phyloP scores from a whole-genome alignment of 2,888 invertebrate species.

The Troides helena region DNA sequence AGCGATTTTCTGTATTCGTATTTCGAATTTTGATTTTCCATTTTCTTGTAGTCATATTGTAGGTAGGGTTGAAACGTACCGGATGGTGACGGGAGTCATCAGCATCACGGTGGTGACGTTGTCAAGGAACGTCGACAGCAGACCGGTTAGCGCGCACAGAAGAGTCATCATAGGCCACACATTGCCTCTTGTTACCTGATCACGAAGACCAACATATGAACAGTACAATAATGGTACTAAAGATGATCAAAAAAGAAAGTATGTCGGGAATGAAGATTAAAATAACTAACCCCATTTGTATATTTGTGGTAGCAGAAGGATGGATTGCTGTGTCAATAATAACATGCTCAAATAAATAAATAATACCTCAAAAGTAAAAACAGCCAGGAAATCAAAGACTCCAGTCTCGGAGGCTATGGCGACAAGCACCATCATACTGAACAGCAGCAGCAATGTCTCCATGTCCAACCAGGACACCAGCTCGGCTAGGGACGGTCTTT shows the following conservation, averaged over 20 bases:
- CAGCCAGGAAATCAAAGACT: conserved; percentile 91
- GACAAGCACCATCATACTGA: conserved; percentile 95
- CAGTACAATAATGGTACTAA: too few relatives aligned
- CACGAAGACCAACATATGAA: not conserved
- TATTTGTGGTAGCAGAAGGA: too few relatives aligned
- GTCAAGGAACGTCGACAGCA: conserved; percentile 91
- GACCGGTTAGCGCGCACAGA: conserved; percentile 87
- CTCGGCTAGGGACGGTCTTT: conserved; percentile 87
- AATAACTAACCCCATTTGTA: not conserved
- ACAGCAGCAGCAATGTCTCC: conserved; percentile 88
- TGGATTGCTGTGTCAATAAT: too few relatives aligned
- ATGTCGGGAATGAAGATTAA: too few relatives aligned
- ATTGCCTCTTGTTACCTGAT: conserved; percentile 88
- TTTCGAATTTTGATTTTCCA: too few relatives aligned
- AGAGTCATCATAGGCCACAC: conserved; percentile 92
- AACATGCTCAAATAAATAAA: too few relatives aligned
- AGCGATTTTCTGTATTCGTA: too few relatives aligned
- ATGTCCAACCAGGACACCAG: conserved; percentile 92
- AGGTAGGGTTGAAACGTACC: conserved; percentile 59
- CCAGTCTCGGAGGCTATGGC: conserved; percentile 93
- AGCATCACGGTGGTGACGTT: conserved; percentile 94
- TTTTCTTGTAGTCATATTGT: not conserved
- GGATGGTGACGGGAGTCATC: conserved; percentile 93
- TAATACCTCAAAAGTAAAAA: conserved; percentile 85
- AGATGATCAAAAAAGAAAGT: too few relatives aligned